Evolutionary conservation across 2,888 invertebrate genomes (phyloP), one percentile per base, ranked within the genome.

Genomic region (Drosophila limbata): DNA sequence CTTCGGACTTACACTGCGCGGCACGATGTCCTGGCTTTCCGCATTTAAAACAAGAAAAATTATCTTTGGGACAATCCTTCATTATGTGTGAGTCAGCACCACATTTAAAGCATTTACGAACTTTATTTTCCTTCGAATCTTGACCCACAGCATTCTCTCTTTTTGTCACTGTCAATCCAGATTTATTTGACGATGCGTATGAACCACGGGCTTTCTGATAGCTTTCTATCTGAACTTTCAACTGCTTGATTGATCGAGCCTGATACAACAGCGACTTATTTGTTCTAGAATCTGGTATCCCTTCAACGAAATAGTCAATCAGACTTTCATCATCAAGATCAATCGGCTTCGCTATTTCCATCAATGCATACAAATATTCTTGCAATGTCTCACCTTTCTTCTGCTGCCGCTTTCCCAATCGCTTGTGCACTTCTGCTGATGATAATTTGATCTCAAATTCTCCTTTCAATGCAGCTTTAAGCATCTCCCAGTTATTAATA

Each of bases 281-380:
- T 4, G 51, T 39, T n/a, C 10, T n/a, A 15, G 37, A 37, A 25
- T 51, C 51, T 21, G 51, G 37, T 11, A 51, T 28, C n/a, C 52
- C 52, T 21, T 40, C 37, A 10, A 52, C 15, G 28, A 52, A 52
- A 28, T 52, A 52, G 13, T 52, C 40, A 11, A 53, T 53, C 13
- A 53, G 28, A 11, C 40, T 53, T 6, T 40, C 67, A 25, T 56
- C 45, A 4, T 47, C 45, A 4, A 62, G 6, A 11, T 45, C 17
- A 4, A 52, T 39, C 5, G 55, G 50, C n/a, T 68, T 56, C 15
- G 28, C 44, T 11, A 61, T 56, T 31, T 56, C 51, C 45, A 67
- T 61, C 3, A 67, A 31, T 6, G 56, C 55, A 21, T 61, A 56
- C 31, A 56, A 37, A 50, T 60, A 61, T 31, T 67, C 61, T n/a